phyloP scores from a whole-genome alignment of 2,888 invertebrate species.

The Urechis unicinctus region DNA sequence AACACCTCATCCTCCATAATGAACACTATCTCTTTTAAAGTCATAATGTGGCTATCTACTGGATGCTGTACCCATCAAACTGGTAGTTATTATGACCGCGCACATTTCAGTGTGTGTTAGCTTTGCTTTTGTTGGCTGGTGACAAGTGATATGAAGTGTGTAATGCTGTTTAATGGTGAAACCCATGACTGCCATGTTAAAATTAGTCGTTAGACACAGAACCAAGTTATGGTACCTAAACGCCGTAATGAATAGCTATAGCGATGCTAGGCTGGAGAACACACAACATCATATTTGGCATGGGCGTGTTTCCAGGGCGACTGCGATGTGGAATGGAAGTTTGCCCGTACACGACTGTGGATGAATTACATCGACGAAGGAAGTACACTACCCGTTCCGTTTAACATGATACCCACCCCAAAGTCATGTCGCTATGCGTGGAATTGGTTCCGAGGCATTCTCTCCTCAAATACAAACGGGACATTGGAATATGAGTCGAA shows the following conservation, averaged over 20 bases:
- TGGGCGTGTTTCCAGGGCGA: conserved; percentile 39
- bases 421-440: conserved; percentile 40
- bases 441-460: conserved; percentile 25
- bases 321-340: conserved; percentile 68
- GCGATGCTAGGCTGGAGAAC: neutral
- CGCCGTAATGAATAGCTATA: neutral
- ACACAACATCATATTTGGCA: neutral
- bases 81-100: too few species aligned
- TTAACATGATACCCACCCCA: conserved; percentile 59
- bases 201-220: too few species aligned
- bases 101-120: too few species aligned
- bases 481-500: conserved; percentile 28
- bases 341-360: conserved; percentile 68
- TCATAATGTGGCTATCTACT: too few species aligned
- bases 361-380: conserved; percentile 67
- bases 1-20: too few species aligned
- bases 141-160: too few species aligned
- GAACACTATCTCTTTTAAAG: too few species aligned
- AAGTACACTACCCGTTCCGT: conserved; percentile 62
- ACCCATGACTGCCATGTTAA: too few species aligned
- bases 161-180: too few species aligned
- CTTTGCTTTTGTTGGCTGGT: too few species aligned
- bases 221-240: neutral
- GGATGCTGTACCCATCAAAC: too few species aligned
- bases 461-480: conserved; percentile 24